Evolutionary conservation across 2,888 invertebrate species (phyloP).

Genomic region (Oscheius onirici): DNA sequence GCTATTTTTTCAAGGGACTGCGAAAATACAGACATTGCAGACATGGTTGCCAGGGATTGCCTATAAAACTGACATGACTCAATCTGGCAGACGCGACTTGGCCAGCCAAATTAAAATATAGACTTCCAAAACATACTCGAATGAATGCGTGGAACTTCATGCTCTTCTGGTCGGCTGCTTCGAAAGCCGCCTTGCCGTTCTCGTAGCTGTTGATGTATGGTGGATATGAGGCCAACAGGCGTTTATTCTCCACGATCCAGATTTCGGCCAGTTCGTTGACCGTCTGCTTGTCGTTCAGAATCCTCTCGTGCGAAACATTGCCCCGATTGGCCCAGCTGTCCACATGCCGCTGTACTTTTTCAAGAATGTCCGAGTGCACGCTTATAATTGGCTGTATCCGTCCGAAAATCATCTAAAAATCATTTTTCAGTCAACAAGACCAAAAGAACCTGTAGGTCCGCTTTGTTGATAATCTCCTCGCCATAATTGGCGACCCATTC

Average conservation of each 20-base stretch:
- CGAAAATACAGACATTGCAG: too few relatives aligned
- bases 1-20: too few relatives aligned
- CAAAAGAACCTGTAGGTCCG: constrained; percentile 6
- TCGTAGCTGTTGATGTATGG: constrained; percentile 98
- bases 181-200: constrained; percentile 90
- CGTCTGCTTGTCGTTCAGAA: too few relatives aligned
- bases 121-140: constrained; percentile 78
- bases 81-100: too few relatives aligned
- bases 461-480: not conserved
- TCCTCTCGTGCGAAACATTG: not conserved
- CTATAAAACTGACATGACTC: too few relatives aligned
- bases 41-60: too few relatives aligned
- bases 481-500: constrained; percentile 13
- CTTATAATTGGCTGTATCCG: constrained; percentile 86
- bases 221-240: constrained; percentile 81
- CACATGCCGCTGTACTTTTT: constrained; percentile 76
- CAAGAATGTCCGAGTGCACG: constrained; percentile 83
- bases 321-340: constrained; percentile 74
- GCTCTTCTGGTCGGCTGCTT: constrained; percentile 84
- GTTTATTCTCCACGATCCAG: constrained; percentile 78
- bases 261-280: constrained; percentile 75
- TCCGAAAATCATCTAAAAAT: constrained; percentile 47
- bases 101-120: too few relatives aligned
- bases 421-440: not conserved
- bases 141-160: constrained; percentile 98